These are phyloP conservation scores for Atta texana DNA, from an alignment of 1,140 invertebrate genomes.

Conservation along the genomic window DNA sequence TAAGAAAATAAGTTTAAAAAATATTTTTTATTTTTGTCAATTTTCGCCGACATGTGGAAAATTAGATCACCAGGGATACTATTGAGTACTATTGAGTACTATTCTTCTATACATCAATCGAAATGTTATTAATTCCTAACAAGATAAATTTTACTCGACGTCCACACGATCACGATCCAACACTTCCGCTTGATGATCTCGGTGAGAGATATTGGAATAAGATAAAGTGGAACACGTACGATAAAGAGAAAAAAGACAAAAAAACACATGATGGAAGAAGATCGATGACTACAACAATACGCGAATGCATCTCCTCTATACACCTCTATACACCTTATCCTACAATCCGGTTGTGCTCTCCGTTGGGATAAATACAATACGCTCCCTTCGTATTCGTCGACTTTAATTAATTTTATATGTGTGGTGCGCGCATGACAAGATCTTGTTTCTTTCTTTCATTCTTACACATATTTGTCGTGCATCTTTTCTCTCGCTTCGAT, in stretches of 20 bases:
- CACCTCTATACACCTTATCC: constrained; percentile 24
- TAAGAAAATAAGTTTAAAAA: background rate
- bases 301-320: background rate
- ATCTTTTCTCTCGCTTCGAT: constrained; percentile 8
- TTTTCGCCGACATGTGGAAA: constrained; percentile 77
- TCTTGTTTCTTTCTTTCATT: constrained; percentile 17
- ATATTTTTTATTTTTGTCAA: background rate
- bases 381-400: constrained; percentile 71
- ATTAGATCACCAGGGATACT: constrained; percentile 79
- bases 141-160: constrained; percentile 74
- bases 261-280: constrained; percentile 1
- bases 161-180: constrained; percentile 72
- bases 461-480: background rate
- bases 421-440: constrained; percentile 19
- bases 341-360: background rate
- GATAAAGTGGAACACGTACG: constrained; percentile 11
- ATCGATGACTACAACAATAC: constrained; percentile 72
- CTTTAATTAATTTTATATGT: constrained; percentile 84
- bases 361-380: constrained; percentile 71
- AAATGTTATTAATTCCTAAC: constrained; percentile 84
- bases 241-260: constrained; percentile 16
- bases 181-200: constrained; percentile 46
- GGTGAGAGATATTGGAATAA: constrained; percentile 24
- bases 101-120: constrained; percentile 53
- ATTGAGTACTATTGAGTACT: constrained; percentile 51